Evolutionary conservation across 2,888 invertebrate species (phyloP), one percentile per base, ranked within the genome.

Genomic region (Hypena proboscidalis): DNA sequence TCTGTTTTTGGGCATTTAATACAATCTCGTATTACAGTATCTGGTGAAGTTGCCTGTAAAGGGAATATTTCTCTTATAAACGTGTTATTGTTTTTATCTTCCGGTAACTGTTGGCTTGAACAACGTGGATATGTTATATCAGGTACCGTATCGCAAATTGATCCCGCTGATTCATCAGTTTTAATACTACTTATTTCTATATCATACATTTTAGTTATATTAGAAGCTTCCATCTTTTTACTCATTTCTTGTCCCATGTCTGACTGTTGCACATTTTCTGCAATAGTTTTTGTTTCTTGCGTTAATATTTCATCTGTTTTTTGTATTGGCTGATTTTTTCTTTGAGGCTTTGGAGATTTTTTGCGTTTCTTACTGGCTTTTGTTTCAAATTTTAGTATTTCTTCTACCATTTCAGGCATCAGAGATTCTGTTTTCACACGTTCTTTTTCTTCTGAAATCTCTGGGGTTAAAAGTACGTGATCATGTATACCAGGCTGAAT

Each of bases 41-140:
- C 78, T 8, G 62, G 27, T 62, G 39, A 33, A 71, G 48, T 38
- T 14, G 74, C 74, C 32, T 73, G 72, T 3, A 59, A 21, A 35
- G 64, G 45, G 15, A 63, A 63, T 19, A 89, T 67, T 71, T 90
- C 89, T 62, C 76, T 74, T 43, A 89, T 88, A 1, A 76, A 30
- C 35, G 70, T 83, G 25, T 71, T 84, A 42, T 85, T 88, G 32
- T 87, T 90, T 45, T 84, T 83, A 43, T 73, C 59, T 37, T 84
- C 80, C 6, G 70, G 41, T 11, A 62, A 34, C 46, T 80, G 77
- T 47, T 87, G 82, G 49, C 87, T 90, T 13, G 71, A 61, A 7
- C 88, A 80, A 31, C 85, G 73, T 22, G 85, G 80, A 27, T 83
- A 75, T 9, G 82, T 74, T 9, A 90, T 74, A 52, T 87, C 85